phyloP scores from a whole-genome alignment of 2,888 invertebrate species.

The Cerceris rybyensis region DNA sequence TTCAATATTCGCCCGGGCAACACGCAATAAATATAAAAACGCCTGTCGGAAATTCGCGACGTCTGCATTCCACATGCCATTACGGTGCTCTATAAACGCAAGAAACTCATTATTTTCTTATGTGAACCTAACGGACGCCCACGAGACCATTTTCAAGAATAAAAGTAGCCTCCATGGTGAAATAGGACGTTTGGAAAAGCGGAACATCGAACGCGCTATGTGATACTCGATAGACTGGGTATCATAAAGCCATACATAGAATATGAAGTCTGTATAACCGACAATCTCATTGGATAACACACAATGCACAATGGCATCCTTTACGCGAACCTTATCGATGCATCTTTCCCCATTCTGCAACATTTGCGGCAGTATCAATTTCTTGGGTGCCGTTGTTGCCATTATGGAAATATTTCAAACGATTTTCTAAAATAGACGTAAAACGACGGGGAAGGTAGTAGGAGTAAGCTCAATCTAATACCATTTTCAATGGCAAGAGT shows the following conservation, averaged over 20 bases:
- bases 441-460: slow-evolving; percentile 4
- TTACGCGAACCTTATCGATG: slow-evolving; percentile 41
- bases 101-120: slow-evolving; percentile 43
- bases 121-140: slow-evolving; percentile 1
- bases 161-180: slow-evolving; percentile 41
- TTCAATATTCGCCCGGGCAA: too few species aligned
- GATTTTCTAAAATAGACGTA: slow-evolving; percentile 2
- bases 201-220: slow-evolving; percentile 35
- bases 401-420: slow-evolving; percentile 32
- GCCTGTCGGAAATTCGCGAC: too few species aligned
- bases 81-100: slow-evolving; percentile 17
- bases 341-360: slow-evolving; percentile 29
- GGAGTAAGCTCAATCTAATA: not conserved
- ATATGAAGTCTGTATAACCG: slow-evolving; percentile 54
- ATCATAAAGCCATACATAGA: slow-evolving; percentile 59
- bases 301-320: slow-evolving; percentile 43
- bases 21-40: too few species aligned
- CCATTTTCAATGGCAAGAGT: not conserved
- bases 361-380: slow-evolving; percentile 40
- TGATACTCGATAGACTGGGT: slow-evolving; percentile 49
- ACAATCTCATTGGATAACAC: slow-evolving; percentile 58
- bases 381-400: slow-evolving; percentile 7
- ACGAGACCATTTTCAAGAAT: slow-evolving; percentile 33
- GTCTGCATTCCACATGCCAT: not conserved
- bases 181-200: slow-evolving; percentile 49